Conservation (phyloP, 2,113 vertebrate species). For the Tachuris rubrigastra region DNA sequence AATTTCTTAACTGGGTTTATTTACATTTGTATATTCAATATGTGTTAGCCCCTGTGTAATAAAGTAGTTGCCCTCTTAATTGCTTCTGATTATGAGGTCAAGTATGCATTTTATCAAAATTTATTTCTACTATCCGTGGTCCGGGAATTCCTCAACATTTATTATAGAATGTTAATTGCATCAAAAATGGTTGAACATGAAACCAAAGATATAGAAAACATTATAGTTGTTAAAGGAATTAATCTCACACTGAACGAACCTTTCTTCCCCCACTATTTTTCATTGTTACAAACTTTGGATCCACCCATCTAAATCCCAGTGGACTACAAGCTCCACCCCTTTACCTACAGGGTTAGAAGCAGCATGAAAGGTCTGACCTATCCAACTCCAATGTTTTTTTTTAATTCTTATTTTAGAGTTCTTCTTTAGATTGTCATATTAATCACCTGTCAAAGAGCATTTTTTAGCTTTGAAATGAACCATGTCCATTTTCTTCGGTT, state of each 20-base stretch:
- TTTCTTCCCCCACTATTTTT: neutral
- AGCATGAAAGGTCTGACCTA: neutral
- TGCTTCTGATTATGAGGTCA: neutral
- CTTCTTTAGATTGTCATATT: conserved; percentile 7
- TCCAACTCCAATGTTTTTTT: neutral
- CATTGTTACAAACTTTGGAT: neutral
- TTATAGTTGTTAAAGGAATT: neutral
- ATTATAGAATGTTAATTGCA: neutral
- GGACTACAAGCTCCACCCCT: neutral
- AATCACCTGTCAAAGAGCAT: neutral
- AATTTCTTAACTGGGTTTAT: neutral
- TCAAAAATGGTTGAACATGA: neutral
- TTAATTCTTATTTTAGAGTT: neutral
- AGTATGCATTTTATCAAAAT: conserved; percentile 2
- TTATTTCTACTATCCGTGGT: neutral
- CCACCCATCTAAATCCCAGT: neutral
- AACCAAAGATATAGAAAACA: neutral
- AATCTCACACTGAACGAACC: neutral
- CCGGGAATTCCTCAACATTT: neutral
- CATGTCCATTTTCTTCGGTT: conserved; percentile 4
- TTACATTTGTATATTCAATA: neutral
- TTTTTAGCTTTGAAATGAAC: conserved; percentile 17
- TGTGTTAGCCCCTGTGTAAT: neutral
- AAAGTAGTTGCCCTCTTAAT: neutral
- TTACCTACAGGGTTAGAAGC: neutral